These are phyloP conservation scores for Typhlichthys eigenmanni DNA, from an alignment of 2,797 vertebrate species.

Conservation along the genomic window DNA sequence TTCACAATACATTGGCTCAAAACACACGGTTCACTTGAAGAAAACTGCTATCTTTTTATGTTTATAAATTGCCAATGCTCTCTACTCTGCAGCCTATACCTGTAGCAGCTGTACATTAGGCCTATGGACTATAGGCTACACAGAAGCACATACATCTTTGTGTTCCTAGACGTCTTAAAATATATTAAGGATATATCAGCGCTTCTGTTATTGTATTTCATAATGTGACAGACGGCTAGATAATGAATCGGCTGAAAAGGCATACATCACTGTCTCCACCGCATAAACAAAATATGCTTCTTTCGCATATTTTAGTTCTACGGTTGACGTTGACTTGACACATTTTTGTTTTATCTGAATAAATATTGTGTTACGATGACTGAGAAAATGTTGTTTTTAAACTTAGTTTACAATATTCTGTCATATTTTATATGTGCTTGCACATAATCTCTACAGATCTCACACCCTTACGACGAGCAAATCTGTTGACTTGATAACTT, in stretches of 20 bases:
- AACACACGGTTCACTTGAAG: no score
- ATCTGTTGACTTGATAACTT: background rate
- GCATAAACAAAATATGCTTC: constrained; percentile 24
- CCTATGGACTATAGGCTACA: background rate
- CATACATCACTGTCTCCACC: constrained; percentile 12
- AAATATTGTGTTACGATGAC: no score
- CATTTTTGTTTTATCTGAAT: no score
- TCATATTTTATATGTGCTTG: background rate
- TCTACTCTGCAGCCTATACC: no score
- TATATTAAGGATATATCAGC: constrained; percentile 39
- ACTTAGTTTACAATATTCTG: background rate
- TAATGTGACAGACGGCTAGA: constrained; percentile 24
- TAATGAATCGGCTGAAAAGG: constrained; percentile 51
- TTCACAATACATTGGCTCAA: no score
- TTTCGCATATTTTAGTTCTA: background rate
- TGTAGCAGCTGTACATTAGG: no score
- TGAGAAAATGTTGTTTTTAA: no score
- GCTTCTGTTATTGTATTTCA: constrained; percentile 42
- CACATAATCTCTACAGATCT: no score
- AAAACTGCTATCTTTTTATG: background rate
- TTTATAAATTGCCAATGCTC: no score
- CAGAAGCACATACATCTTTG: background rate
- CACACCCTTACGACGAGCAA: no score
- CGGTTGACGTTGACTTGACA: background rate
- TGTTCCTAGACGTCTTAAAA: constrained; percentile 16